Evolutionary conservation across 2,797 vertebrate species (phyloP), one percentile per base, ranked within the genome.

Genomic region (Tapirus indicus): DNA sequence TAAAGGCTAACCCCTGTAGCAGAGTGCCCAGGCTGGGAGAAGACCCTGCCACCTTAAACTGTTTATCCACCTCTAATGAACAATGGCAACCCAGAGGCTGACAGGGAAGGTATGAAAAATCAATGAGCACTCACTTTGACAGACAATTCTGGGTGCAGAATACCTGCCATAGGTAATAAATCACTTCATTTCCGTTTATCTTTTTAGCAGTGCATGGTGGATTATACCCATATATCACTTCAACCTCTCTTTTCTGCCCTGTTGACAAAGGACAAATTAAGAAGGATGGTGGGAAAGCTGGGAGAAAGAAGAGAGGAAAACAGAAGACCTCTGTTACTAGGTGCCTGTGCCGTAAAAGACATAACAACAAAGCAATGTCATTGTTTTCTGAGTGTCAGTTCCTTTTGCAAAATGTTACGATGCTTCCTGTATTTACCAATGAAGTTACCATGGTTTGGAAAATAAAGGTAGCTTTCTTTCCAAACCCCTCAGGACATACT

Each of bases 261-360:
- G 71, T 25, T 92, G 93, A 96, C 93, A 95, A 88, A 95, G 96
- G 77, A 95, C 95, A 97, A 95, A 95, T 90, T 82, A 77, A 97
- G 96, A 97, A 95, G 80, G 68, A 95, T 95, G 66, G 66, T 69
- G 58, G 29, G 80, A 88, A 87, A 89, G 38, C 77, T 16, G 23
- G 35, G 78, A 54, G 41, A 58, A 88, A 78, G 62, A 52, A 29
- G 8, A 27, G 54, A 71, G 69, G 35, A 38, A 78, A 69, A 79
- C 0, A 64, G 25, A 89, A 91, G 58, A 77, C 18, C 41, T 72
- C 69, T 86, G 38, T 60, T 27, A 56, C 41, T 38, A 47, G 64
- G 62, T 16, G 14, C 29, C 66, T 52, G 60, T 8, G 38, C 32
- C 44, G 27, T 21, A 7, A 38, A 90, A 64, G 12, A 79, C 89